These are phyloP conservation scores for Bradypodion ventrale DNA, from an alignment of 2,797 vertebrate species.

Conservation along the genomic window DNA sequence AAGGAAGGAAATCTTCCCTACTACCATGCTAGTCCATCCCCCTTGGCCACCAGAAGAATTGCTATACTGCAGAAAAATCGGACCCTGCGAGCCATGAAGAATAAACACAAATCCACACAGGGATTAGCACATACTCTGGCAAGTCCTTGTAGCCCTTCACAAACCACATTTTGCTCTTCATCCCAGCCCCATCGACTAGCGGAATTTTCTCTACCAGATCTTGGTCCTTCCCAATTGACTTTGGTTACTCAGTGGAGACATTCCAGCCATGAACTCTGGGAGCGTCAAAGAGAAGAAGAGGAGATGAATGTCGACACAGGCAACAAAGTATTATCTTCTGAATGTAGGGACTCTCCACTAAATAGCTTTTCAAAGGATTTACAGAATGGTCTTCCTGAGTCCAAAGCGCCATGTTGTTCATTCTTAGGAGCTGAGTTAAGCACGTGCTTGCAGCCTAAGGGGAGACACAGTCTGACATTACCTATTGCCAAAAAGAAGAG, in stretches of 20 bases:
- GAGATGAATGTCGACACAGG: conserved; percentile 93
- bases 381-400: conserved; percentile 58
- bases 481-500: conserved; percentile 8
- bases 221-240: not conserved
- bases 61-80: conserved; percentile 14
- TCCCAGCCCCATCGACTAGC: conserved; percentile 71
- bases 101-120: not conserved
- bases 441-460: not conserved
- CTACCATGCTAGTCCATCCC: not conserved
- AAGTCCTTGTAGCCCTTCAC: conserved; percentile 66
- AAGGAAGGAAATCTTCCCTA: not conserved
- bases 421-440: not conserved
- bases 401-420: not conserved
- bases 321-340: conserved; percentile 43
- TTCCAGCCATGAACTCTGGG: conserved; percentile 33
- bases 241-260: conserved; percentile 29
- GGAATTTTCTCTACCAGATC: not conserved
- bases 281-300: conserved; percentile 54
- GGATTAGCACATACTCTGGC: conserved; percentile 55
- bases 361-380: conserved; percentile 70
- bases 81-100: conserved; percentile 22
- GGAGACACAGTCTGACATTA: not conserved
- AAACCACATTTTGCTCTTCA: conserved; percentile 71
- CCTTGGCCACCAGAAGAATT: not conserved
- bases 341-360: conserved; percentile 53